phyloP scores from a whole-genome alignment of 2,888 invertebrate species.

The Nemotelus nigrinus region DNA sequence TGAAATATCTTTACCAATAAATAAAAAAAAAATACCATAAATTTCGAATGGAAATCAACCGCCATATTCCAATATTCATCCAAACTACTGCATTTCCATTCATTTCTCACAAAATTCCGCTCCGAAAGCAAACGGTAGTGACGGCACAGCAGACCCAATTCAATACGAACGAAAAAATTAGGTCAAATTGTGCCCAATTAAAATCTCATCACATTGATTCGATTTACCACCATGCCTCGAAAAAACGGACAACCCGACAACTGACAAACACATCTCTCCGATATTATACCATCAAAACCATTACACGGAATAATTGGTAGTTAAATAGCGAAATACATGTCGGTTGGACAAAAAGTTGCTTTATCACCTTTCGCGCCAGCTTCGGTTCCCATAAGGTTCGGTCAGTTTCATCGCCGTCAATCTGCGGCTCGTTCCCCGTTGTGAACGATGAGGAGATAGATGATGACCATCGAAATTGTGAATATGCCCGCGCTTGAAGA shows the following conservation, averaged over 20 bases:
- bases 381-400: slow-evolving; percentile 26
- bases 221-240: not conserved
- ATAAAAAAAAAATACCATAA: too few relatives aligned
- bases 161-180: not conserved
- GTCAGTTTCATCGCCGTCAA: not conserved
- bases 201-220: slow-evolving; percentile 21
- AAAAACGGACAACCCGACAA: too few relatives aligned
- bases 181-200: not conserved
- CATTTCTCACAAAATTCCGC: too few relatives aligned
- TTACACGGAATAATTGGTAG: slow-evolving; percentile 33
- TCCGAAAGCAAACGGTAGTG: too few relatives aligned
- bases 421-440: not conserved
- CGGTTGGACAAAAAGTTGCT: slow-evolving; percentile 3
- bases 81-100: too few relatives aligned
- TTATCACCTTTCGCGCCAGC: slow-evolving; percentile 4
- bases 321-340: not conserved
- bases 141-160: not conserved
- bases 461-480: not conserved
- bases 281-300: slow-evolving; percentile 3
- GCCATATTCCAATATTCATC: too few relatives aligned
- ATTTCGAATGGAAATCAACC: too few relatives aligned
- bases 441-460: not conserved
- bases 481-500: too few relatives aligned
- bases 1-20: too few relatives aligned
- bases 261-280: too few relatives aligned